Conservation (phyloP, 23 tunicate genomes). For the Styela clava region DNA sequence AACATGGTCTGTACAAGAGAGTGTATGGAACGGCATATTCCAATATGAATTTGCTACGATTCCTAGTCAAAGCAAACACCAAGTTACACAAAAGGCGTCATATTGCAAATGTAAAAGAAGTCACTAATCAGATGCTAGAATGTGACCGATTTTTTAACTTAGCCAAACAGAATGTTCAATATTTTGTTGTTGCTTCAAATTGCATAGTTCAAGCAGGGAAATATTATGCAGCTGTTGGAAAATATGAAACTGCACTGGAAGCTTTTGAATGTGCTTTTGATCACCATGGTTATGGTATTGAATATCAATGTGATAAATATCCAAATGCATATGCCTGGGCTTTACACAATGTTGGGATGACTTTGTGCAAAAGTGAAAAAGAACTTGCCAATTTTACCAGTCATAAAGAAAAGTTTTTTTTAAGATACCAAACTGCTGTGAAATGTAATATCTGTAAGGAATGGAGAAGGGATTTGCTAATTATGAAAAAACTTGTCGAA, state of each 20-base stretch:
- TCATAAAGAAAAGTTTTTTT: too few species aligned
- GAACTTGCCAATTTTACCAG: too few species aligned
- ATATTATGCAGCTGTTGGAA: constrained; percentile 50
- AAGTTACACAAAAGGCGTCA: constrained; percentile 24
- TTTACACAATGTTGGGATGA: constrained; percentile 30
- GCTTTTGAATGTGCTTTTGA: constrained; percentile 44
- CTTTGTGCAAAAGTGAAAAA: constrained; percentile 21
- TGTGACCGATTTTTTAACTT: constrained; percentile 31
- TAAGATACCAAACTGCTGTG: too few species aligned
- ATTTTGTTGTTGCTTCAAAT: constrained; percentile 37
- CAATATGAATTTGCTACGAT: constrained; percentile 39
- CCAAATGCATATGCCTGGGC: constrained; percentile 68
- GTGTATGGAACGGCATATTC: constrained; percentile 38
- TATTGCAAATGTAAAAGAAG: background rate
- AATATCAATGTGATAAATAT: background rate
- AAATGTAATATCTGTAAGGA: too few species aligned
- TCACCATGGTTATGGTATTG: background rate
- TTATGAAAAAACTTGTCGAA: too few species aligned
- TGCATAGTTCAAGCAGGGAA: constrained; percentile 56
- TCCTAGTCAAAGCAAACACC: constrained; percentile 52
- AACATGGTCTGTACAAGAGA: constrained; percentile 32
- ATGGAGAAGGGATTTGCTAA: too few species aligned
- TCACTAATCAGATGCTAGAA: constrained; percentile 5
- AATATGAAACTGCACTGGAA: constrained; percentile 37
- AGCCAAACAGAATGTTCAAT: constrained; percentile 34